Conservation (phyloP, 2,113 vertebrate genomes). For the Entomyzon cyanotis region DNA sequence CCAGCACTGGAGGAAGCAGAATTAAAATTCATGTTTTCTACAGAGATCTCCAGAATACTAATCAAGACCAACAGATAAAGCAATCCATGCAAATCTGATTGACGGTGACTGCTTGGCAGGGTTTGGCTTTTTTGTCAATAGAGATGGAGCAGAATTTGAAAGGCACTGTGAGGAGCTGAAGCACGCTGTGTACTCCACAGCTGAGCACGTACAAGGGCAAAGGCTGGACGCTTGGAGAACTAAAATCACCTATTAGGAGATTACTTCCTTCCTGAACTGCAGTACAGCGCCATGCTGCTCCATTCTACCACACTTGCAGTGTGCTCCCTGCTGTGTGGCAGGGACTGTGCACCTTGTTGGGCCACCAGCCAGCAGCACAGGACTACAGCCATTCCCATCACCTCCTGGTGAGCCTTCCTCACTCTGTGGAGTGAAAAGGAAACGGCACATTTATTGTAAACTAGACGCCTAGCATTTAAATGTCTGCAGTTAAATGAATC, state of each 20-base stretch:
- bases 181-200: not conserved
- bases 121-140: not conserved
- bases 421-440: rapidly evolving
- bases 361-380: not conserved
- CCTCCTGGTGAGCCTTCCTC: not conserved
- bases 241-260: not conserved
- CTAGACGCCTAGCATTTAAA: not conserved
- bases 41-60: not conserved
- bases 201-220: not conserved
- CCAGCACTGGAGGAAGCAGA: rapidly evolving
- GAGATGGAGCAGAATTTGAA: not conserved
- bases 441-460: not conserved
- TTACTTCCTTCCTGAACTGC: not conserved
- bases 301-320: not conserved
- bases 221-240: not conserved
- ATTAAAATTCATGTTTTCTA: not conserved
- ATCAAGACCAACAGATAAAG: constrained; percentile 14
- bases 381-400: not conserved
- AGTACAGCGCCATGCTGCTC: not conserved
- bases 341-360: not conserved
- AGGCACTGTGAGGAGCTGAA: not conserved
- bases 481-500: not conserved
- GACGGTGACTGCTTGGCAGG: not conserved
- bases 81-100: constrained; percentile 18
- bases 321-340: not conserved